Conservation (phyloP, 2,888 invertebrate genomes). For the Eumerus sabulonum region DNA sequence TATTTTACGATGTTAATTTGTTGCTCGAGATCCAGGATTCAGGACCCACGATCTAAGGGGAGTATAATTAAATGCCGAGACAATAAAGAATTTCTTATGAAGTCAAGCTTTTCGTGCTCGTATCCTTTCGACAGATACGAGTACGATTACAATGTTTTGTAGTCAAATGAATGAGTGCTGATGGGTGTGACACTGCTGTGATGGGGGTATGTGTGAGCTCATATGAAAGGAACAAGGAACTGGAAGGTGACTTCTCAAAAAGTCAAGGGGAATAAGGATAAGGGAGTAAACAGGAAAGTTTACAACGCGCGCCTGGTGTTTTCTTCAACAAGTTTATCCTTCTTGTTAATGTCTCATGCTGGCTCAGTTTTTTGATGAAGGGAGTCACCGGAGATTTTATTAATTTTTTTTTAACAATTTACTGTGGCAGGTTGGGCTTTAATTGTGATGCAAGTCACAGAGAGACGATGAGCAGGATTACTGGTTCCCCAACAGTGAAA, state of each 20-base stretch:
- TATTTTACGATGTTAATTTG: slow-evolving; percentile 50
- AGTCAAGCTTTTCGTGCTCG: slow-evolving; percentile 18
- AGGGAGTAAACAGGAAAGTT: slow-evolving; percentile 14
- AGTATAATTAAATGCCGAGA: slow-evolving; percentile 42
- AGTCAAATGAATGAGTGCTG: too few relatives aligned
- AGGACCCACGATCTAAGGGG: not conserved
- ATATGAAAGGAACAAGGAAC: too few relatives aligned
- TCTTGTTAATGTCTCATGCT: slow-evolving; percentile 18
- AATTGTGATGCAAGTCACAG: slow-evolving; percentile 44
- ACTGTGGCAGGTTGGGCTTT: slow-evolving; percentile 1
- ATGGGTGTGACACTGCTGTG: too few relatives aligned
- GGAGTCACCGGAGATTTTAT: slow-evolving; percentile 16
- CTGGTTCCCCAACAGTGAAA: too few relatives aligned
- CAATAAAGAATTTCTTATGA: slow-evolving; percentile 28
- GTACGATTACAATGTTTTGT: too few relatives aligned
- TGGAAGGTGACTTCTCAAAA: too few relatives aligned
- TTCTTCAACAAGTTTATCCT: slow-evolving; percentile 61
- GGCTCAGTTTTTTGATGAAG: slow-evolving; percentile 4
- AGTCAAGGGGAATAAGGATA: not conserved
- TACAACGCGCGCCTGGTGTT: slow-evolving; percentile 32
- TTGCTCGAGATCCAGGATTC: not conserved
- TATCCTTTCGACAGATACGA: not conserved
- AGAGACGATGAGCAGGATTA: too few relatives aligned
- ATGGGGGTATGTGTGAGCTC: too few relatives aligned
- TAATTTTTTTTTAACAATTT: not conserved